A percentile compares a stretch with the other conserved stretches of the same genome.
These are phyloP conservation scores for Eupsilia transversa DNA, from an alignment of 2,888 invertebrate species.

Conservation along the genomic window DNA sequence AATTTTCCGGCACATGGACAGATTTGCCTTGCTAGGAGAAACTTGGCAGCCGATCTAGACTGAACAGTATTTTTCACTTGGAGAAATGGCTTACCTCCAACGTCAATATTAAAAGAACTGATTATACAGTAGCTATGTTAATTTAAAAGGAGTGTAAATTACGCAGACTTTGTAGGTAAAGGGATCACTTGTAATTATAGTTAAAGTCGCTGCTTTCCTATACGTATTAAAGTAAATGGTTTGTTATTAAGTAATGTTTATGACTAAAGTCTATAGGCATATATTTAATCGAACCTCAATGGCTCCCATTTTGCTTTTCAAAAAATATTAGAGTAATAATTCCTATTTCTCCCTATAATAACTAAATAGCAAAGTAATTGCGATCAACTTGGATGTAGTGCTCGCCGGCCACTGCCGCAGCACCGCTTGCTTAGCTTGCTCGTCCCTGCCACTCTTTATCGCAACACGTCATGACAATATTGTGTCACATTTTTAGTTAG, in stretches of 20 bases:
- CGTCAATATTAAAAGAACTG: slow-evolving; percentile 38
- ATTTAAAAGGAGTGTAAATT: slow-evolving; percentile 26
- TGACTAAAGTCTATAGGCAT: background rate
- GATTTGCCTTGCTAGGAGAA: slow-evolving; percentile 74
- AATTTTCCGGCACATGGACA: slow-evolving; percentile 78
- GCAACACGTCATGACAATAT: too few species aligned
- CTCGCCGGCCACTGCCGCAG: too few species aligned
- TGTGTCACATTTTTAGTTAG: too few species aligned
- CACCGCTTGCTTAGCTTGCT: too few species aligned
- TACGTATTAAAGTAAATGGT: background rate
- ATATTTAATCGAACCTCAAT: too few species aligned
- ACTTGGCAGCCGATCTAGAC: slow-evolving; percentile 77
- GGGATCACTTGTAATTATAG: background rate
- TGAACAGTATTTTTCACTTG: slow-evolving; percentile 74
- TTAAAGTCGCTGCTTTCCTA: background rate
- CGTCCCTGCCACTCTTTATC: too few species aligned
- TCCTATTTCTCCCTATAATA: too few species aligned
- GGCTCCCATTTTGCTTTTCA: too few species aligned
- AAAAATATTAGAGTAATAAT: too few species aligned
- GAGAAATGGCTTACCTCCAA: slow-evolving; percentile 68
- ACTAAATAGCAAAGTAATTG: too few species aligned
- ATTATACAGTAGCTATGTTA: slow-evolving; percentile 12
- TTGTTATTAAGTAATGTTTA: background rate
- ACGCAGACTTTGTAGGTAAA: background rate
- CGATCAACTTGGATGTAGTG: too few species aligned